These are phyloP conservation scores for Gonocerus acuteangulatus DNA, from an alignment of 2,888 invertebrate genomes.

Conservation along the genomic window DNA sequence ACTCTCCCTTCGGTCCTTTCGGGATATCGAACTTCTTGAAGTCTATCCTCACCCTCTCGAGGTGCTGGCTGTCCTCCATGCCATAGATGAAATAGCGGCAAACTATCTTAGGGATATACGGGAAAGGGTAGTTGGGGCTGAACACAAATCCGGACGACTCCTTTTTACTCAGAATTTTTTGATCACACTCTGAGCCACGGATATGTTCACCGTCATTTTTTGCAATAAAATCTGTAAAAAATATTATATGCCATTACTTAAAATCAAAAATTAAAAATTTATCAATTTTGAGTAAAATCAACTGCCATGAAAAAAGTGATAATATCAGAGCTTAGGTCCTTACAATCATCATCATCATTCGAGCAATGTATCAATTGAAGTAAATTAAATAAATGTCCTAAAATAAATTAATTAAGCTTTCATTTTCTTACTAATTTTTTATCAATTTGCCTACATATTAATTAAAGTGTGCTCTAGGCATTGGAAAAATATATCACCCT, in stretches of 20 bases:
- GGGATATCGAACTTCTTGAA: conserved; percentile 88
- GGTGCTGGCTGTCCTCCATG: conserved; percentile 92
- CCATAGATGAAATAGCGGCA: conserved; percentile 98
- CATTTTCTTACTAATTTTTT: no score
- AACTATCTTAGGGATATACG: conserved; percentile 90
- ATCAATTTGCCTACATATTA: no score
- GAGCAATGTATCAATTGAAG: no score
- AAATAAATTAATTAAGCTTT: no score
- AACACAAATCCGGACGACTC: conserved; percentile 87
- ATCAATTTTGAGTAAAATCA: not conserved
- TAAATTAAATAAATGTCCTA: no score
- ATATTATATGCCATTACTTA: not conserved
- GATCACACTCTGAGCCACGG: conserved; percentile 96
- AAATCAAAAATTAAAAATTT: not conserved
- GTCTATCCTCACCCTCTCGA: conserved; percentile 85
- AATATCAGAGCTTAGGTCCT: no score
- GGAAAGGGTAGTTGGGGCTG: conserved; percentile 93
- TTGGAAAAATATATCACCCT: no score
- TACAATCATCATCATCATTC: no score
- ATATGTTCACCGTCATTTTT: conserved; percentile 91
- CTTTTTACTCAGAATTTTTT: conserved; percentile 89
- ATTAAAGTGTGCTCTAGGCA: no score
- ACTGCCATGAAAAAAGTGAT: not conserved
- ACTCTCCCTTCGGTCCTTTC: conserved; percentile 72
- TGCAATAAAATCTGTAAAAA: conserved; percentile 73